A percentile compares a stretch with the other conserved stretches of the same genome.
Evolutionary conservation across 30 jellyfish, hydroid and myxozoan species (phyloP).

Genomic region (Pelagia noctiluca): DNA sequence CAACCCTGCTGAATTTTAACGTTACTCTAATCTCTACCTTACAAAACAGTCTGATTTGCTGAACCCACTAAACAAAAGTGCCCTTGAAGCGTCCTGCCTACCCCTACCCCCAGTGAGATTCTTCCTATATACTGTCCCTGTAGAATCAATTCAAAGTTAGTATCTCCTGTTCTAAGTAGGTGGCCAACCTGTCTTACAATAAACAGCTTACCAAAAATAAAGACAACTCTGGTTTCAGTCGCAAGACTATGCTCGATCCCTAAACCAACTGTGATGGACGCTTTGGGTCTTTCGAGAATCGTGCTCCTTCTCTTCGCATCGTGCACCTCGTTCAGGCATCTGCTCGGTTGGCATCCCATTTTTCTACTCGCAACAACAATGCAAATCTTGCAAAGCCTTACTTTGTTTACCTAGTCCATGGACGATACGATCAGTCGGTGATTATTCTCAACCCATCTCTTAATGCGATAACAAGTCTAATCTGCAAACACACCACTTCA

Average conservation of each 20-base stretch:
- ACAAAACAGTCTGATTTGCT: too few species aligned
- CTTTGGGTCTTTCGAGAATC: conserved; percentile 76
- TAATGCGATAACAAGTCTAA: background rate
- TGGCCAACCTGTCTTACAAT: background rate
- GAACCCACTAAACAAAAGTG: too few species aligned
- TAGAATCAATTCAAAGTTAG: background rate
- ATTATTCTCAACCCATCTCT: background rate
- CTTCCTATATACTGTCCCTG: too few species aligned
- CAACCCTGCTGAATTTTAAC: too few species aligned
- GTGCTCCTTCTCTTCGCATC: conserved; percentile 62
- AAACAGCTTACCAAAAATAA: conserved; percentile 91
- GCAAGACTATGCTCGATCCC: conserved; percentile 71
- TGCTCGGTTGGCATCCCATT: conserved; percentile 74
- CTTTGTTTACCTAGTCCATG: background rate
- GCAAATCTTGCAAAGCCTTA: background rate
- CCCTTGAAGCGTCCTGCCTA: too few species aligned
- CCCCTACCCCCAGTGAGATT: too few species aligned
- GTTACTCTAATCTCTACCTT: too few species aligned
- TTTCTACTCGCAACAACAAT: background rate
- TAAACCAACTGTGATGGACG: conserved; percentile 69
- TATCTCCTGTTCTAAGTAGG: background rate
- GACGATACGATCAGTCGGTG: background rate
- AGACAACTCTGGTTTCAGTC: conserved; percentile 49
- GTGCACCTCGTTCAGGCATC: conserved; percentile 1
- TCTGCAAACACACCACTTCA: background rate